These are phyloP conservation scores for Arbacia lixula DNA, from an alignment of 53 echinoderm and acorn worm species.

Conservation along the genomic window DNA sequence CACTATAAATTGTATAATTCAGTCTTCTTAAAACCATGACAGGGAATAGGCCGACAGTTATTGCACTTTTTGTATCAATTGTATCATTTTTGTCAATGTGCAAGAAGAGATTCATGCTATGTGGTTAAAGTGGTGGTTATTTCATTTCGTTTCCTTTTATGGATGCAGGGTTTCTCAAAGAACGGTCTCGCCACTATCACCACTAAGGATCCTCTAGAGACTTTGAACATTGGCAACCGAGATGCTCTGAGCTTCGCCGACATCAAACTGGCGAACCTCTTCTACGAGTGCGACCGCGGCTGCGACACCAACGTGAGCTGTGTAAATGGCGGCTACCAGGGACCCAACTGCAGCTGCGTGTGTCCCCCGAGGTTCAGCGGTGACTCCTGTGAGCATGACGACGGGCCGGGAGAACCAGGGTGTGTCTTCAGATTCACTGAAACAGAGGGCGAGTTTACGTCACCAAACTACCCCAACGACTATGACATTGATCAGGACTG, in stretches of 20 bases:
- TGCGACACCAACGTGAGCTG: conserved; percentile 24
- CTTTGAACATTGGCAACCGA: conserved; percentile 60
- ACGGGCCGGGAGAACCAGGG: conserved; percentile 16
- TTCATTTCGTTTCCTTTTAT: no score
- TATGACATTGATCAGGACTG: conserved; percentile 59
- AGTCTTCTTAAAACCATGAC: no score
- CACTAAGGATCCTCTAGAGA: conserved; percentile 41
- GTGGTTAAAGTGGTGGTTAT: no score
- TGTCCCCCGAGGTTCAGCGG: conserved; percentile 59
- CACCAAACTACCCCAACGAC: conserved; percentile 67
- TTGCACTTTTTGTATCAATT: no score
- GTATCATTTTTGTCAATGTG: no score
- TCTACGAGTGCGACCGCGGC: conserved; percentile 56
- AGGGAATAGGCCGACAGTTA: no score
- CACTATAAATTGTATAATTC: no score
- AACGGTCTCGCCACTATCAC: conserved; percentile 60
- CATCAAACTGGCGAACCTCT: conserved; percentile 62
- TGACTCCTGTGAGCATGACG: conserved; percentile 36
- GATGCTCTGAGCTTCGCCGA: conserved; percentile 57
- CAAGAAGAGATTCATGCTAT: no score
- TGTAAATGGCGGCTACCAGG: conserved; percentile 61
- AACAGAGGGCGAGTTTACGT: conserved; percentile 55
- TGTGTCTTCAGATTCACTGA: conserved; percentile 55
- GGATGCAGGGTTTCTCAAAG: conserved; percentile 52
- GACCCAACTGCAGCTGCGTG: conserved; percentile 48